Evolutionary conservation across 2,113 vertebrate genomes (phyloP).

Genomic region (Xerus inauris): DNA sequence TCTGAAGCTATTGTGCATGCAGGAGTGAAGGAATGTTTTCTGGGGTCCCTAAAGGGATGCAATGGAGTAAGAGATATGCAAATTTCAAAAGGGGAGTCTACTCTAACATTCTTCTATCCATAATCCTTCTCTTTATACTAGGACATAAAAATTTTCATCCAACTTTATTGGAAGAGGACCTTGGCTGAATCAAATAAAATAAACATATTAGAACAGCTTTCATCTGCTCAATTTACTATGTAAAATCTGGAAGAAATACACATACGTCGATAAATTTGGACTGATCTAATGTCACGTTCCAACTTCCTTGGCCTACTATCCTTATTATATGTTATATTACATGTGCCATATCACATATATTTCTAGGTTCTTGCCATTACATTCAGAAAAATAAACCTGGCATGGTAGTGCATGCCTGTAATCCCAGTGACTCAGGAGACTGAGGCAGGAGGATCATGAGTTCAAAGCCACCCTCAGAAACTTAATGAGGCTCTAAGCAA

Average conservation of each 20-base stretch:
- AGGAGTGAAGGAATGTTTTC: neutral
- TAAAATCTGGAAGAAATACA: neutral
- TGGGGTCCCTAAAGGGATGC: neutral
- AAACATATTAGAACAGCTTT: neutral
- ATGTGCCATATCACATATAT: neutral
- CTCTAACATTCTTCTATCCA: neutral
- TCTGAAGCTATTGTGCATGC: neutral
- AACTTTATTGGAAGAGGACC: neutral
- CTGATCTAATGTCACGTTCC: neutral
- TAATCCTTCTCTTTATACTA: neutral
- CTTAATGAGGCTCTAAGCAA: too few relatives aligned
- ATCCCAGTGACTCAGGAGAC: too few relatives aligned
- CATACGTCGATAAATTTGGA: neutral
- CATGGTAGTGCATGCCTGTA: too few relatives aligned
- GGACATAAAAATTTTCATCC: neutral
- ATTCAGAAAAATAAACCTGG: neutral
- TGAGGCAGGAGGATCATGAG: too few relatives aligned
- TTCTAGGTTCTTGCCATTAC: neutral
- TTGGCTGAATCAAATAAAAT: neutral
- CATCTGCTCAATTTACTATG: neutral
- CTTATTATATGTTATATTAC: neutral
- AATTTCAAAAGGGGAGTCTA: neutral
- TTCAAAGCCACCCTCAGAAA: too few relatives aligned
- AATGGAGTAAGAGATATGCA: neutral
- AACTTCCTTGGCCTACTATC: neutral